phyloP scores from a whole-genome alignment of 2,797 vertebrate genomes.

The Phaenicophaeus curvirostris region DNA sequence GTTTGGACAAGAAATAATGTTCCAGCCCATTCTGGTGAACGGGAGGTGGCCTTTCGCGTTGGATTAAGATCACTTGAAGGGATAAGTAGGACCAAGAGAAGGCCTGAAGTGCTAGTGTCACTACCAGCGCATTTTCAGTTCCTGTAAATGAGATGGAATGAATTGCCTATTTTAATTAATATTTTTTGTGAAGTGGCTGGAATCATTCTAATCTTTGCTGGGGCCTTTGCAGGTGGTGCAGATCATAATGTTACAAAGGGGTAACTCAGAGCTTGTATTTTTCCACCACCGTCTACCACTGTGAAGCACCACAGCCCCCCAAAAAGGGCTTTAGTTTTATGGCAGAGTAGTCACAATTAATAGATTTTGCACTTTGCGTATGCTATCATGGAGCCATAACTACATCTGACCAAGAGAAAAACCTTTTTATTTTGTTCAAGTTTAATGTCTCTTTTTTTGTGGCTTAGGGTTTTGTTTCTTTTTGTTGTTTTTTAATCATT shows the following conservation, averaged over 20 bases:
- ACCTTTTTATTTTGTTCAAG: background rate
- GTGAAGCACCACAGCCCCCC: background rate
- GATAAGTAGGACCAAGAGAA: background rate
- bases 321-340: background rate
- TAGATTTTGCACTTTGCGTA: background rate
- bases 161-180: background rate
- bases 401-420: background rate
- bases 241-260: background rate
- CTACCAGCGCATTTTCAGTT: background rate
- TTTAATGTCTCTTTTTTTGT: background rate
- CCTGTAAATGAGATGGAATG: background rate
- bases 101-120: background rate
- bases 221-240: background rate
- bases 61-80: background rate
- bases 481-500: background rate
- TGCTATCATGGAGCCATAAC: background rate
- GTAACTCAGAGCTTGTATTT: background rate
- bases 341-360: background rate
- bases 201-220: background rate
- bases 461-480: background rate
- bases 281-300: background rate
- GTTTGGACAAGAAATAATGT: constrained; percentile 5
- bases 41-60: background rate
- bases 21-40: background rate
- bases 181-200: background rate